These are phyloP conservation scores for Hydrochoerus hydrochaeris DNA, from an alignment of 2,113 vertebrate genomes.

Conservation along the genomic window DNA sequence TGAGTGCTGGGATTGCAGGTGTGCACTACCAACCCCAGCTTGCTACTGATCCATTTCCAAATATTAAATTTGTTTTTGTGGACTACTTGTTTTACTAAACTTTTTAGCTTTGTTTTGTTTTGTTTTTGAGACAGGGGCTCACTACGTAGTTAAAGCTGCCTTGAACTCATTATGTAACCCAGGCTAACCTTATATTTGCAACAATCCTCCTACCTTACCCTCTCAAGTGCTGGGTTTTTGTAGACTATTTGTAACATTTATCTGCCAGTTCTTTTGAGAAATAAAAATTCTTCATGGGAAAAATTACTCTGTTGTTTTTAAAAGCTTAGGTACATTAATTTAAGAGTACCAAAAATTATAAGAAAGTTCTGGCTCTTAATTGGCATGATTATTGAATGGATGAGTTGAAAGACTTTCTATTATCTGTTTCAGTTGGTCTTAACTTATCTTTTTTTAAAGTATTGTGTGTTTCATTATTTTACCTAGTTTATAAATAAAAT, in stretches of 20 bases:
- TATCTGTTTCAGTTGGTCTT: neutral
- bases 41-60: neutral
- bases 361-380: neutral
- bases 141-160: neutral
- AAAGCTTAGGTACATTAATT: constrained; percentile 11
- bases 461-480: constrained; percentile 2
- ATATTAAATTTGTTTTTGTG: neutral
- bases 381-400: neutral
- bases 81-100: neutral
- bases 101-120: neutral
- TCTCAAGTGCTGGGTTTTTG: constrained; percentile 88
- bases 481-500: constrained; percentile 19
- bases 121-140: neutral
- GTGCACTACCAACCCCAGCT: neutral
- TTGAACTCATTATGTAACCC: neutral
- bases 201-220: neutral
- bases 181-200: neutral
- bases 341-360: neutral
- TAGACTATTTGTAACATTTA: neutral
- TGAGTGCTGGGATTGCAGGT: neutral
- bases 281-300: neutral
- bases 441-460: neutral
- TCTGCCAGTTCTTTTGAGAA: neutral
- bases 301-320: constrained; percentile 29
- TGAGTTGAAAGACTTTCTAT: neutral